A percentile compares a stretch with the other conserved stretches of the same genome.
These are phyloP conservation scores for Lathronympha strigana DNA, from an alignment of 2,888 invertebrate species.

Conservation along the genomic window DNA sequence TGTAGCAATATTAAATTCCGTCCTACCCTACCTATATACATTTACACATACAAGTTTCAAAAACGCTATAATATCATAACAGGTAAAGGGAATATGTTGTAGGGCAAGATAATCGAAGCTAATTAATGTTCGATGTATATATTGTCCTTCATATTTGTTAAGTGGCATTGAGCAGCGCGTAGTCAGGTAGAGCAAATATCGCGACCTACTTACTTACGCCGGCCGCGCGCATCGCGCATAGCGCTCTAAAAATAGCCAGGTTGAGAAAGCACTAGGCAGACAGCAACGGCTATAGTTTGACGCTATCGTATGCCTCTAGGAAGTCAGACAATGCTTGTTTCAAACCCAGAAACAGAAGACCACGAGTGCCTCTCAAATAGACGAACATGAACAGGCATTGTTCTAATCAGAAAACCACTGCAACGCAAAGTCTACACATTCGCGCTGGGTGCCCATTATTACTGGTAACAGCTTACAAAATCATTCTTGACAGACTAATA, in stretches of 20 bases:
- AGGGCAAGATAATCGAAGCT: not conserved
- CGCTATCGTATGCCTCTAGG: conserved; percentile 28
- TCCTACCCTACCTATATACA: too few species aligned
- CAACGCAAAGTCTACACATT: conserved; percentile 1
- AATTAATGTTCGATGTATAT: conserved; percentile 39
- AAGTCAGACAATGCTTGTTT: conserved; percentile 26
- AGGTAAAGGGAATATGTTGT: too few species aligned
- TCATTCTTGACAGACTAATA: conserved; percentile 14
- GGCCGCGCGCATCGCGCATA: conserved; percentile 65
- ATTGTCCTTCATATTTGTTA: conserved; percentile 53
- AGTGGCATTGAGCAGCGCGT: conserved; percentile 58
- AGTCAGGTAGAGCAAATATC: conserved; percentile 64
- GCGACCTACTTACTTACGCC: conserved; percentile 72
- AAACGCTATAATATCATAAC: too few species aligned
- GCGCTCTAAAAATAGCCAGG: conserved; percentile 70
- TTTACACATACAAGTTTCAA: too few species aligned
- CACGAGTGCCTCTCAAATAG: not conserved
- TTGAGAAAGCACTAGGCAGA: conserved; percentile 63
- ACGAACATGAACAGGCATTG: not conserved
- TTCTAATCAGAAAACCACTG: not conserved
- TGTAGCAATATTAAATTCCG: too few species aligned
- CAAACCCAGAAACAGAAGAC: not conserved
- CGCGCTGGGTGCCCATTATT: conserved; percentile 6
- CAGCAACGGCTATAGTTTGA: conserved; percentile 36
- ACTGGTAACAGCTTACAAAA: conserved; percentile 12